A percentile compares a stretch with the other conserved stretches of the same genome.
phyloP scores from a whole-genome alignment of 2,113 vertebrate genomes.

The Hemicordylus capensis region DNA sequence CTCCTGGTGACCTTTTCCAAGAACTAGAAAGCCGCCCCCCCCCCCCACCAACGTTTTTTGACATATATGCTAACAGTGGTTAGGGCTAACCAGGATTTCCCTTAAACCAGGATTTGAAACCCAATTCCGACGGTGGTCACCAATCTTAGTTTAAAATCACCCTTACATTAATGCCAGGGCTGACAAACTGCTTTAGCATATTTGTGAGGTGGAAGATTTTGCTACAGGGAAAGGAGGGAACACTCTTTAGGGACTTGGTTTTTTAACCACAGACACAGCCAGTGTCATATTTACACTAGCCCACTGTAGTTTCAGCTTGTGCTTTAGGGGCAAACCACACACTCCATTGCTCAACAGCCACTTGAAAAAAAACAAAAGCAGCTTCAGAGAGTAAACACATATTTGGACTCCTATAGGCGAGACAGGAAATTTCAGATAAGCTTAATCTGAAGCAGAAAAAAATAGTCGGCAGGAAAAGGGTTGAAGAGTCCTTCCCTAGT shows the following conservation, averaged over 20 bases:
- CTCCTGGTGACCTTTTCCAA: no score
- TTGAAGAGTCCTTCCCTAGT: background rate
- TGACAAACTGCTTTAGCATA: background rate
- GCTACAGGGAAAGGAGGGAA: background rate
- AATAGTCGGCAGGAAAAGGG: background rate
- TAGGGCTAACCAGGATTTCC: background rate
- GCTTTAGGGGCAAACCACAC: background rate
- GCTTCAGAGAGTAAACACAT: background rate
- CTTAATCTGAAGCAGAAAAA: background rate
- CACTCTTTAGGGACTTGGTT: background rate
- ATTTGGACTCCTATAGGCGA: no score
- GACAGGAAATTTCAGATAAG: background rate
- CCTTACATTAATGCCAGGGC: background rate
- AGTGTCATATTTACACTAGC: background rate
- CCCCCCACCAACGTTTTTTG: background rate
- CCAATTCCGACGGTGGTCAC: background rate
- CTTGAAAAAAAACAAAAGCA: background rate
- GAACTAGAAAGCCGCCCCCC: background rate
- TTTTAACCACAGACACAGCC: background rate
- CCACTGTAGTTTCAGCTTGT: background rate
- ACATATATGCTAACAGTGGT: background rate
- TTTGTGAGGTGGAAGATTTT: no score
- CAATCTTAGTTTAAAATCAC: background rate
- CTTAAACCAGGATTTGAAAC: background rate
- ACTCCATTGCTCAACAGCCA: background rate